Evolutionary conservation across 2,113 vertebrate genomes (phyloP).

Genomic region (Cromileptes altivelis): DNA sequence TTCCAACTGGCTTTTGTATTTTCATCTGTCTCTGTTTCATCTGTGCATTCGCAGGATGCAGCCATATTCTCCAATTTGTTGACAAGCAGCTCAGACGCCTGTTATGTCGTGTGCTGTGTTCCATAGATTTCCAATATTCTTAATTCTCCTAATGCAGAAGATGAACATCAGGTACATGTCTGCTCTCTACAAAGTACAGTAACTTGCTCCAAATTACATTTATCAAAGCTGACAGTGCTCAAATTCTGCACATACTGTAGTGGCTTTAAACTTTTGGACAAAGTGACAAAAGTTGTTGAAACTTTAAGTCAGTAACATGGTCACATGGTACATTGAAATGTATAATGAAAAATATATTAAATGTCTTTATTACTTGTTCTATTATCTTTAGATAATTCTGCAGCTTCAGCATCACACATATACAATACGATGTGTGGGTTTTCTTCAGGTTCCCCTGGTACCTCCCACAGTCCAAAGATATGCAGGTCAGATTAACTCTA

Average conservation of each 20-base stretch:
- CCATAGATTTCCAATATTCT: slow-evolving; percentile 21
- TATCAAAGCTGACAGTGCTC: not conserved
- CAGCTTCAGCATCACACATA: not conserved
- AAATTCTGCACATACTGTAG: not conserved
- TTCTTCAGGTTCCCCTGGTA: too few species aligned
- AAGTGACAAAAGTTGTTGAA: too few species aligned
- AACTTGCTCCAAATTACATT: not conserved
- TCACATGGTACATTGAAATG: too few species aligned
- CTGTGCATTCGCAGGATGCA: slow-evolving; percentile 36
- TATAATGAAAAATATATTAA: not conserved
- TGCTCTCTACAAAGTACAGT: not conserved
- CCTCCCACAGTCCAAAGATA: too few species aligned
- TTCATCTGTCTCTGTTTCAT: slow-evolving; percentile 48
- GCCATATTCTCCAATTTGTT: slow-evolving; percentile 9
- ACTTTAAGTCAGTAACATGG: not conserved
- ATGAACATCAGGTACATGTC: not conserved
- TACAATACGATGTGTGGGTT: too few species aligned
- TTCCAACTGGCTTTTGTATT: slow-evolving; percentile 37
- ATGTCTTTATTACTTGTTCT: not conserved
- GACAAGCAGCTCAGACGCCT: slow-evolving; percentile 2
- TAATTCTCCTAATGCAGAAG: slow-evolving; percentile 11
- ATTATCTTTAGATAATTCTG: not conserved
- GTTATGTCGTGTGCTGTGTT: not conserved
- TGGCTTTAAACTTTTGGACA: not conserved
- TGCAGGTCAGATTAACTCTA: too few species aligned